Evolutionary conservation across 2,888 invertebrate genomes (phyloP), one percentile per base, ranked within the genome.

Genomic region (Drosophila subquinaria): DNA sequence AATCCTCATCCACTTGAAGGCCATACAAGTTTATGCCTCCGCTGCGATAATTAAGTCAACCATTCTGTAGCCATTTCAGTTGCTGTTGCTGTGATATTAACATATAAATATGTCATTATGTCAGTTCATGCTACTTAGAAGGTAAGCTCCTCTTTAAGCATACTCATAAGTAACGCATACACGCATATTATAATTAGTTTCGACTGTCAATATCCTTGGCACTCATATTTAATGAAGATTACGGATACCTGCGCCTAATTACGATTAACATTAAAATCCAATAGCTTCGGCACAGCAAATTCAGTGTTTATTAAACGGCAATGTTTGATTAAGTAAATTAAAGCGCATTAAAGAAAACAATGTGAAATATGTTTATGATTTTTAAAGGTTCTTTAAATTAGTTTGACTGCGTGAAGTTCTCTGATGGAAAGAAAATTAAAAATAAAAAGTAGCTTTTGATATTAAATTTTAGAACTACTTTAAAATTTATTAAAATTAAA

Each of bases 91-190:
- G 36, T 8, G 65, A 65, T 69, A 84, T 87, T 87, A 87, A 74
- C 89, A 84, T 89, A 73, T 83, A 83, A 87, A 87, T 85, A 77
- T 84, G 79, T 72, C 67, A 81, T 81, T 83, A 83, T 81, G 76
- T 59, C 72, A 65, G 66, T 45, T 53, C 27, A 10, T 42, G 35
- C 60, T 51, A 47, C 77, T 66, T 71, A 74, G 52, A 57, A 73
- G 48, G 48, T 59, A 36, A 42, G 23, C 38, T 62, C 53, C 71
- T 57, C 40, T 47, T 42, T 47, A 38, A 35, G 27, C 57, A 13
- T 10, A 33, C 23, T 17, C 57, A 48, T 65, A 57, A 73, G 71
- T 57, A 64, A 59, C 13, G 59, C 55, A 59, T 23, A 43, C 55
- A 43, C 52, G 55, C 48, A 45, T 43, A 63, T 64, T 70, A 55